A percentile compares a stretch with the other conserved stretches of the same genome.
Conservation (phyloP, 2,888 invertebrate species). For the Therioaphis trifolii region DNA sequence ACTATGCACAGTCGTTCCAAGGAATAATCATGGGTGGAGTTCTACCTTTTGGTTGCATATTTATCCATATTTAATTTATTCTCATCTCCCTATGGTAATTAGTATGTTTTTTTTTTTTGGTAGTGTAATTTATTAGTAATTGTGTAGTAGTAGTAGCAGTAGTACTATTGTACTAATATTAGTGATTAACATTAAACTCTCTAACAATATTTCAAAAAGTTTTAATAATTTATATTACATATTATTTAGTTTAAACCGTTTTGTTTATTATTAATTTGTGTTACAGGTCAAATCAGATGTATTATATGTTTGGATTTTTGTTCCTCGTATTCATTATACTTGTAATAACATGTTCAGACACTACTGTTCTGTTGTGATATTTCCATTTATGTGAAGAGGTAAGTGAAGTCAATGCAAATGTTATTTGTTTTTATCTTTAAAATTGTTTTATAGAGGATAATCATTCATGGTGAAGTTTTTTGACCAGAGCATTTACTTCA, state of each 20-base stretch:
- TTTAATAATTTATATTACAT: no score
- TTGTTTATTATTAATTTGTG: slow-evolving; percentile 50
- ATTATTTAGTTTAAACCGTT: no score
- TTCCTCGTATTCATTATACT: slow-evolving; percentile 97
- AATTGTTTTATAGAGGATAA: slow-evolving; percentile 78
- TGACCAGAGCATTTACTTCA: slow-evolving; percentile 97
- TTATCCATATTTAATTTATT: slow-evolving; percentile 99
- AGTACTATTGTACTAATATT: no score
- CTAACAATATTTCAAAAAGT: no score
- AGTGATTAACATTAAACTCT: no score
- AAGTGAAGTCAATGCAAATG: slow-evolving; percentile 67
- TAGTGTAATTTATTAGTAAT: no score
- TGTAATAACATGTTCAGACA: slow-evolving; percentile 98
- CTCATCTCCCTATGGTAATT: slow-evolving; percentile 98
- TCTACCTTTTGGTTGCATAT: slow-evolving; percentile 97
- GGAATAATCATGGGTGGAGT: slow-evolving; percentile 99
- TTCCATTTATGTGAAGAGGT: slow-evolving; percentile 99
- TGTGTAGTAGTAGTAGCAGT: no score
- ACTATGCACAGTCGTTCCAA: slow-evolving; percentile 95
- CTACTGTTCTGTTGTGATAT: slow-evolving; percentile 97
- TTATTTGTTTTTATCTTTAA: neutral
- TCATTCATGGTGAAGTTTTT: slow-evolving; percentile 98
- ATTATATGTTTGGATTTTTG: slow-evolving; percentile 99
- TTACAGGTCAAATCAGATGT: slow-evolving; percentile 86
- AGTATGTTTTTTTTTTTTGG: slow-evolving; percentile 74